These are phyloP conservation scores for Sternotherus odoratus DNA, from an alignment of 2,797 vertebrate genomes.

Conservation along the genomic window DNA sequence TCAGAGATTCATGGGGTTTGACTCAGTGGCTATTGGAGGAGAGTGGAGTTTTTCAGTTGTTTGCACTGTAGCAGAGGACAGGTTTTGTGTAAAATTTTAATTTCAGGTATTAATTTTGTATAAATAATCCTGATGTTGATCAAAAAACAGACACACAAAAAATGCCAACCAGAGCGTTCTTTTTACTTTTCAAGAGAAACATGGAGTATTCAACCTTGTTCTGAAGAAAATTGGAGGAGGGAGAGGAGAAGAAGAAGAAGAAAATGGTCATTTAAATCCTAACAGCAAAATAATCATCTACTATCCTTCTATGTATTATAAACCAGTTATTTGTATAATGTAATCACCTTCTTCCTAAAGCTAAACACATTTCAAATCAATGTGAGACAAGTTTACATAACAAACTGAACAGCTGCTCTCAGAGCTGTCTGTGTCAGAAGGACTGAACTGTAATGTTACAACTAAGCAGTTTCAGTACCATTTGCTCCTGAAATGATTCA, in stretches of 20 bases:
- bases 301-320: conserved; percentile 16
- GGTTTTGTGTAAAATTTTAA: conserved; percentile 49
- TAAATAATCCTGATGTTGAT: conserved; percentile 66
- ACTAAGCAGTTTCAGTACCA: background rate
- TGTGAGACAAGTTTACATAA: background rate
- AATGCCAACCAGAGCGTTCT: conserved; percentile 69
- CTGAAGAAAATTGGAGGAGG: conserved; percentile 69
- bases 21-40: conserved; percentile 14
- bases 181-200: conserved; percentile 74
- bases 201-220: conserved; percentile 78
- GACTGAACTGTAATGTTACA: background rate
- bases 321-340: background rate
- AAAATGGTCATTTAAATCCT: conserved; percentile 75
- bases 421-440: background rate
- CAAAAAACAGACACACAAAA: conserved; percentile 51
- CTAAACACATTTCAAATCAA: background rate
- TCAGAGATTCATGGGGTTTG: conserved; percentile 34
- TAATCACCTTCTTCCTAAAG: conserved; percentile 19
- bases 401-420: background rate
- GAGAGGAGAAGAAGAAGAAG: conserved; percentile 65
- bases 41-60: conserved; percentile 48
- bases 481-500: background rate
- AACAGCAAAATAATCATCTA: conserved; percentile 46
- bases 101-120: conserved; percentile 53
- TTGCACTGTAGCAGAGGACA: conserved; percentile 52